A percentile compares a stretch with the other conserved stretches of the same genome.
phyloP scores from a whole-genome alignment of 1,140 invertebrate species.

The Trialeurodes vaporariorum region DNA sequence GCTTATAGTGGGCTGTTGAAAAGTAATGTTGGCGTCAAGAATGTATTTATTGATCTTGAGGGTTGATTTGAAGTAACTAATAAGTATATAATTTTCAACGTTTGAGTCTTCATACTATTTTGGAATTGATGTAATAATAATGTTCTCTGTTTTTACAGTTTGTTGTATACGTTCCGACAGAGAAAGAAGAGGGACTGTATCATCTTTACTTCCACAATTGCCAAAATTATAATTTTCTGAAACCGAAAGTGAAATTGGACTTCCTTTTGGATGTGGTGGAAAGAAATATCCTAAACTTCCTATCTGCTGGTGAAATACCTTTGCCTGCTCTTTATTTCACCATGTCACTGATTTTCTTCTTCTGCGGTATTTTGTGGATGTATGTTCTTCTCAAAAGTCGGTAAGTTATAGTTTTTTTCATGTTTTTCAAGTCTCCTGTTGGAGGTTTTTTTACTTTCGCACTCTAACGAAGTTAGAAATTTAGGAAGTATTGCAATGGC shows the following conservation, averaged over 20 bases:
- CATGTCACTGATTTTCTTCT: slow-evolving; percentile 80
- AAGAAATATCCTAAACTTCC: slow-evolving; percentile 70
- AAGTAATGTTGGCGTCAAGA: too few species aligned
- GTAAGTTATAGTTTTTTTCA: slow-evolving; percentile 7
- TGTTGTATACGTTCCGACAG: slow-evolving; percentile 60
- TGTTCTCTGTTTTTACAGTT: too few species aligned
- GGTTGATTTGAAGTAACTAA: too few species aligned
- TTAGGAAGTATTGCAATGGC: too few species aligned
- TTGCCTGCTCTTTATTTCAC: slow-evolving; percentile 83
- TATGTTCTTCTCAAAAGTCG: slow-evolving; percentile 70
- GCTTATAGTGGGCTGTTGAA: too few species aligned
- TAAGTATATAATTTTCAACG: too few species aligned
- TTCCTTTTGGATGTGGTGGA: slow-evolving; percentile 70
- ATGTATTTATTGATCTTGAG: too few species aligned
- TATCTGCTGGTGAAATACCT: slow-evolving; percentile 96
- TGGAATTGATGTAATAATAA: too few species aligned
- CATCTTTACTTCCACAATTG: slow-evolving; percentile 95
- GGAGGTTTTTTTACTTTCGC: neutral
- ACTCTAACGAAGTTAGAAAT: too few species aligned
- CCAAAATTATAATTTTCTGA: slow-evolving; percentile 48
- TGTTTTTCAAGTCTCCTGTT: neutral
- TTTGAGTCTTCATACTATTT: too few species aligned
- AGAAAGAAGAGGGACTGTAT: slow-evolving; percentile 82
- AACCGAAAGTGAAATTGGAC: slow-evolving; percentile 52
- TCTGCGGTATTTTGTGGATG: slow-evolving; percentile 84